phyloP scores from a whole-genome alignment of 2,113 vertebrate genomes.

The Emydocephalus ijimae region DNA sequence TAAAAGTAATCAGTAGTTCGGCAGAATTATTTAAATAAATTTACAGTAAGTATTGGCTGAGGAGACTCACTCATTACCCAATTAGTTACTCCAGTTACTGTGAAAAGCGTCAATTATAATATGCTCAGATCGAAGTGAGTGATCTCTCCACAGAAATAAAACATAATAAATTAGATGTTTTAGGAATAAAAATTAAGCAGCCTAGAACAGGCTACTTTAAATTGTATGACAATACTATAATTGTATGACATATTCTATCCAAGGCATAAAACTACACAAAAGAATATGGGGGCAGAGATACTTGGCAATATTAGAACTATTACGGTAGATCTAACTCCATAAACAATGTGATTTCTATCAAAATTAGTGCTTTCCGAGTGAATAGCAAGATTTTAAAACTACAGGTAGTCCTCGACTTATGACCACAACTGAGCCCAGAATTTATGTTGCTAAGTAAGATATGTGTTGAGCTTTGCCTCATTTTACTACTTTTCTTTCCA shows the following conservation, averaged over 20 bases:
- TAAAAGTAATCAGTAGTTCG: not conserved
- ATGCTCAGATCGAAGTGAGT: not conserved
- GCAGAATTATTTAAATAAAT: not conserved
- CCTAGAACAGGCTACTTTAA: not conserved
- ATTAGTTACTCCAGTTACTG: not conserved
- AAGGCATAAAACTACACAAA: not conserved
- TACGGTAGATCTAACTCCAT: not conserved
- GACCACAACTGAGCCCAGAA: too few relatives aligned
- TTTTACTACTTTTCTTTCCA: too few relatives aligned
- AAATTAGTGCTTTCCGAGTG: not conserved
- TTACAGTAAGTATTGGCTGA: not conserved
- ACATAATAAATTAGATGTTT: not conserved
- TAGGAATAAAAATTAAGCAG: not conserved
- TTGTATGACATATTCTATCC: not conserved
- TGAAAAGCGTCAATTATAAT: not conserved
- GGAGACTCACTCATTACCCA: not conserved
- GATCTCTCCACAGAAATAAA: not conserved
- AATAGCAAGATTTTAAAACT: not conserved
- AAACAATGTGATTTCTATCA: not conserved
- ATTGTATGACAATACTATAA: not conserved
- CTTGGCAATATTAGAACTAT: not conserved
- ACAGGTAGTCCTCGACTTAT: too few relatives aligned
- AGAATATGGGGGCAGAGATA: not conserved
- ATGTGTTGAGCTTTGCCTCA: too few relatives aligned
- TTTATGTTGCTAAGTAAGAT: too few relatives aligned